Percentiles rank a stretch among this genome's conserved stretches.
Conservation (phyloP, 2,113 vertebrate genomes). For the Apodemus speciosus region DNA sequence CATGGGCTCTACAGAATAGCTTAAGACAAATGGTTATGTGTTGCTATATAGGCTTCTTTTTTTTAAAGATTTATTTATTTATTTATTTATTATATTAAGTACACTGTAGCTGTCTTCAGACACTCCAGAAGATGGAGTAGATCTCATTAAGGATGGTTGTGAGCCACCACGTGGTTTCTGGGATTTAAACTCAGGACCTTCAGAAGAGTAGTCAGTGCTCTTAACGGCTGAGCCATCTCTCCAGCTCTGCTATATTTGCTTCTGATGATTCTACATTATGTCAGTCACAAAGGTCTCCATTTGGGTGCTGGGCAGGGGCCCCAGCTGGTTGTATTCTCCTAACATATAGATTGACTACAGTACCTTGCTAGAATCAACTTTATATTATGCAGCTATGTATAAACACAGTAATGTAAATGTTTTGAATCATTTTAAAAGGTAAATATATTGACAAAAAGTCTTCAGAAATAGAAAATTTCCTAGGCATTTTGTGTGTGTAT, state of each 20-base stretch:
- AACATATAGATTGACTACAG: background rate
- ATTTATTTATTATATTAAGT: no score
- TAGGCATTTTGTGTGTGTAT: background rate
- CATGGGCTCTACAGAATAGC: conserved; percentile 22
- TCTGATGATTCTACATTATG: background rate
- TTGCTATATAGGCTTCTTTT: background rate
- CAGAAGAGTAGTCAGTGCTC: no score
- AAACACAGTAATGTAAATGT: conserved; percentile 38
- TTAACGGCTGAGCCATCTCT: no score
- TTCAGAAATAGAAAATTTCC: conserved; percentile 23
- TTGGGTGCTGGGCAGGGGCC: background rate
- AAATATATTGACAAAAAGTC: background rate
- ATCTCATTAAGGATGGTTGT: no score
- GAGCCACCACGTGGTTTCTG: no score
- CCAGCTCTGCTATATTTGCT: no score
- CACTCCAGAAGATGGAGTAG: no score
- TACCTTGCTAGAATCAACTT: conserved; percentile 20
- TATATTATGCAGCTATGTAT: background rate
- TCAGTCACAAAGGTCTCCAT: background rate
- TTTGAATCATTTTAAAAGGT: background rate
- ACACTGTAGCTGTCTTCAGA: no score
- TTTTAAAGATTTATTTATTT: no score
- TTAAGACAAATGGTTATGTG: conserved; percentile 28
- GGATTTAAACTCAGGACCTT: no score
- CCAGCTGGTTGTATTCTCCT: background rate